Evolutionary conservation across 2,113 vertebrate species (phyloP), one percentile per base, ranked within the genome.

Genomic region (Halichoeres trimaculatus): DNA sequence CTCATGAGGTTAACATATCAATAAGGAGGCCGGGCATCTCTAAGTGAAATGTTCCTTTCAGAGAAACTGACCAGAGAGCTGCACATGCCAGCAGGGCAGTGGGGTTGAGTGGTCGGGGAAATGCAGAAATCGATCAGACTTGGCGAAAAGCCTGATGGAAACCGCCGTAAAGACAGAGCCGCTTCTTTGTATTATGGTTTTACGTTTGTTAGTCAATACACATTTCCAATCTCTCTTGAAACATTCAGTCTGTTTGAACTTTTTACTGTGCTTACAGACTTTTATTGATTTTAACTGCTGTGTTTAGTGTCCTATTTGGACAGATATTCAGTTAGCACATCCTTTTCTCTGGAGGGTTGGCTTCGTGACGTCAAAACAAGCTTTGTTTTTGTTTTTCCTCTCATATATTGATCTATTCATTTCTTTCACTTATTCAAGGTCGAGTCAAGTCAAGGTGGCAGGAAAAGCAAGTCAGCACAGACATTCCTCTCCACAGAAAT

Each of bases 61-160:
- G 47, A 87, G 66, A 66, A 58, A 75, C 43, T 85, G 61, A 90
- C 84, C 69, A 55, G 57, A 84, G 76, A 17, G 24, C 68, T 74
- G 68, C 62, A 70, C 50, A 40, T 77, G 66, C 56, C 59, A 69
- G 72, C 79, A 74, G 55, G 62, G 59, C 55, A 62, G 41, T 59
- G 38, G 64, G 68, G 17, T 73, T 59, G 71, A 88, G 77, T 47
- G 72, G 73, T 85, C 24, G 30, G 87, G 84, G 84, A 88, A 86
- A 86, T 73, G 59, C 78, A 77, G 55, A 58, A 86, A 88, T 93
- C 52, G 70, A 90, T 91, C 53, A 54, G 64, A 67, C 70, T 73
- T 74, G 52, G 68, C 30, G 9, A 36, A 54, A 47, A 54, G 51
- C 81, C 73, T 67, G 68, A 91, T 86, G 70, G 68, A 68, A 81